Evolutionary conservation across 2,797 vertebrate genomes (phyloP), one percentile per base, ranked within the genome.

Genomic region (Poeciliopsis infans): DNA sequence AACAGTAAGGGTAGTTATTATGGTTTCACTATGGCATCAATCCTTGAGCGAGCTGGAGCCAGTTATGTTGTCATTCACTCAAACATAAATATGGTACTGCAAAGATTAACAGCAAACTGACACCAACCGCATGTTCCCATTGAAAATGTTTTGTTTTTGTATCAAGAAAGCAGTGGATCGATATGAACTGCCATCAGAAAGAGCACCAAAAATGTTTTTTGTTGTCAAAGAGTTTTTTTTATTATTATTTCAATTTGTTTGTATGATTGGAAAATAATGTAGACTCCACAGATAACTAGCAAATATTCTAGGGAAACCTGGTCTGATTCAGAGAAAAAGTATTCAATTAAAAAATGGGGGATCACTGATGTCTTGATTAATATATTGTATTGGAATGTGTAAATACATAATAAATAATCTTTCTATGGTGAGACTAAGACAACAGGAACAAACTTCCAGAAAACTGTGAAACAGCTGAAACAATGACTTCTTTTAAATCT

Each of bases 21-120:
- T 90, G 93, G 89, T 92, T 88, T 93, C 88, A 92, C 88, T 86
- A 88, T 90, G 80, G 88, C 86, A 86, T 81, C 74, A 64, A 49
- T 79, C 61, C 80, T 81, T 75, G 74, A 90, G 82, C 72, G 74
- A 75, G 83, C 83, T 89, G 85, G 89, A 92, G 89, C 89, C 90
- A 79, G 84, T 76, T 80, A 49, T 36, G 78, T 77, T 61, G 79
- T 88, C 81, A 82, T 76, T 55, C 25, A 41, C 20, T 79, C 55
- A 59, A 61, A 64, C 45, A 81, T 20, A 76, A 5, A 79, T 0
- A 53, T 6, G 69, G 2, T 79, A 45, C 66, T 18, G 75, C 33
- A 28, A 28, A 39, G n/a, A 76, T 31, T 45, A 69, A 23, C 10
- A 69, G 25, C 13, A n/a, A 43, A 69, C 68, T 69, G 23, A 69